Evolutionary conservation across 2,113 vertebrate genomes (phyloP).

Genomic region (Oophaga pumilio): DNA sequence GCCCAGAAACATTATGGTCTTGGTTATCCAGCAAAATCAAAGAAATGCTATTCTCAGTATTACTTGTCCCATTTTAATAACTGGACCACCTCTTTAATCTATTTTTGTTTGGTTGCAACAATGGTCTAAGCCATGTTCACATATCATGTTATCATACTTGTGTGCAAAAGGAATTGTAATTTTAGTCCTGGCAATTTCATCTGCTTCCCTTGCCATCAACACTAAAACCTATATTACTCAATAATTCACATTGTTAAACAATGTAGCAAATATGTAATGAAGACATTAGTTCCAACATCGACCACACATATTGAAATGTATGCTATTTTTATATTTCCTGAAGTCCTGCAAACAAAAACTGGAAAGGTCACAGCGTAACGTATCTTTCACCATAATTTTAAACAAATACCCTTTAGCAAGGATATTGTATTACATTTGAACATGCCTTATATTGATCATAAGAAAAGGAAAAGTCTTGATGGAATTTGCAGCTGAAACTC

Average conservation of each 20-base stretch:
- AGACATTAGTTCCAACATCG: neutral
- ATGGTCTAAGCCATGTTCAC: neutral
- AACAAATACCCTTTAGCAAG: neutral
- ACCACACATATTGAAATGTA: neutral
- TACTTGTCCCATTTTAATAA: neutral
- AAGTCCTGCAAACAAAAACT: neutral
- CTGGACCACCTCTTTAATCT: neutral
- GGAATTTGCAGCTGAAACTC: neutral
- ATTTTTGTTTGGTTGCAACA: neutral
- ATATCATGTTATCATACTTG: neutral
- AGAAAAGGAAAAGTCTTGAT: neutral
- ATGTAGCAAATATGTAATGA: constrained; percentile 1
- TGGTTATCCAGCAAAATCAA: neutral
- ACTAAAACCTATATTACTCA: neutral
- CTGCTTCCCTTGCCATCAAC: no score
- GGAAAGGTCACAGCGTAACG: neutral
- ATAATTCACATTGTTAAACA: neutral
- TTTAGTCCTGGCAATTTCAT: neutral
- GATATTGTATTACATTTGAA: constrained; percentile 4
- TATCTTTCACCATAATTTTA: constrained; percentile 1
- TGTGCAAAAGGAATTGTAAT: neutral
- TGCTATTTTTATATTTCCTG: neutral
- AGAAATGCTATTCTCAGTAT: neutral
- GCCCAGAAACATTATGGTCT: no score
- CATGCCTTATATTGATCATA: neutral